Conservation (phyloP, 1,140 invertebrate genomes). For the Watersipora subatra region DNA sequence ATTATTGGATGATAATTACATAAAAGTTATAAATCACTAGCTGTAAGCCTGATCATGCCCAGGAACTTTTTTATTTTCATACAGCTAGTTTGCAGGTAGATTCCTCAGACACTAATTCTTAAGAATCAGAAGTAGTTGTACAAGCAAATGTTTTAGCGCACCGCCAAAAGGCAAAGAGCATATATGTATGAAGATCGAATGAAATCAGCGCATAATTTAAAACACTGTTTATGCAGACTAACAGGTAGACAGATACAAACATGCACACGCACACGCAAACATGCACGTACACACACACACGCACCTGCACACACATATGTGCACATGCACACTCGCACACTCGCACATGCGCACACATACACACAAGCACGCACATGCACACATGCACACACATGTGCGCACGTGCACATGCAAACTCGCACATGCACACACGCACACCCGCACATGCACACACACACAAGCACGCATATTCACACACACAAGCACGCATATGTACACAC, state of each 20-base stretch:
- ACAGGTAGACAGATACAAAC: constrained; percentile 9
- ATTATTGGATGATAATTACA: too few relatives aligned
- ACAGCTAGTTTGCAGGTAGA: too few relatives aligned
- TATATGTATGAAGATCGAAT: too few relatives aligned
- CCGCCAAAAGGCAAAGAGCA: too few relatives aligned
- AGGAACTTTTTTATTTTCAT: too few relatives aligned
- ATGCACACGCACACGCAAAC: constrained; percentile 5
- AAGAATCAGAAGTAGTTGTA: too few relatives aligned
- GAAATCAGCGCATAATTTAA: too few relatives aligned
- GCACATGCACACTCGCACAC: constrained; percentile 5
- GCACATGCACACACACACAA: constrained; percentile 4
- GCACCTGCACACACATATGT: constrained; percentile 3
- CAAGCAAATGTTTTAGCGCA: too few relatives aligned
- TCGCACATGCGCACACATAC: constrained; percentile 3
- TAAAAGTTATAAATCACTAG: too few relatives aligned
- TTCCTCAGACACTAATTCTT: too few relatives aligned
- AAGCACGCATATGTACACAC: constrained; percentile 3
- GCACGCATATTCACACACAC: constrained; percentile 5
- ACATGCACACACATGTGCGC: constrained; percentile 1
- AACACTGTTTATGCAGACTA: too few relatives aligned
- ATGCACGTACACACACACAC: constrained; percentile 8
- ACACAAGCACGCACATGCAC: constrained; percentile 1
- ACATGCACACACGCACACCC: constrained; percentile 4
- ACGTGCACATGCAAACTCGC: background rate
- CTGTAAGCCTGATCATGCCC: too few relatives aligned